These are phyloP conservation scores for Ectobius pallidus DNA, from an alignment of 2,888 invertebrate species.

Conservation along the genomic window DNA sequence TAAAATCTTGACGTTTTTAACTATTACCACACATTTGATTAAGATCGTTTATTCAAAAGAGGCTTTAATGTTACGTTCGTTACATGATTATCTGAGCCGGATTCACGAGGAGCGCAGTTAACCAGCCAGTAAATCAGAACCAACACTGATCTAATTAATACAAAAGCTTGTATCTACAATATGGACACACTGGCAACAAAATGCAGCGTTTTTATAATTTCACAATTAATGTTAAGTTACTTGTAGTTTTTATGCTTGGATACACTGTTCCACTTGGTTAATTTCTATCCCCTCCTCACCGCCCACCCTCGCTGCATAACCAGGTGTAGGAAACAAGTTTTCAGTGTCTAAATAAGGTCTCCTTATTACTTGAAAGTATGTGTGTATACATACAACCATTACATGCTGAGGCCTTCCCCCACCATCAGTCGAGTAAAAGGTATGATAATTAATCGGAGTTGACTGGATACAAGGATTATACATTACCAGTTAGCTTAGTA, in stretches of 20 bases:
- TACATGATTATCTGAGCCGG: no score
- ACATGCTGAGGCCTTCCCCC: not conserved
- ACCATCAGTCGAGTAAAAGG: slow-evolving; percentile 19
- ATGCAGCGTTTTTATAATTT: not conserved
- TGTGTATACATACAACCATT: not conserved
- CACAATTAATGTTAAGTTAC: no score
- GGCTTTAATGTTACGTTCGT: no score
- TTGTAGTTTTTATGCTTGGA: not conserved
- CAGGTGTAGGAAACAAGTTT: not conserved
- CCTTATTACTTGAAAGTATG: not conserved
- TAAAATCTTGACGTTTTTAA: no score
- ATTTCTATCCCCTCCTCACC: not conserved
- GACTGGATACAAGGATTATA: slow-evolving; percentile 40
- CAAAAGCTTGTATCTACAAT: not conserved
- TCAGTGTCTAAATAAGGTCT: not conserved
- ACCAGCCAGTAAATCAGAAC: no score
- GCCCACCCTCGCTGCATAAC: not conserved
- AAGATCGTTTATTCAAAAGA: no score
- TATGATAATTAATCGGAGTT: slow-evolving; percentile 38
- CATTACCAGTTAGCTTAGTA: slow-evolving; percentile 35
- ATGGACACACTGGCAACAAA: not conserved
- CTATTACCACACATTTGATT: no score
- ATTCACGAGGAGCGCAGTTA: no score
- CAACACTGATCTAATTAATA: not conserved
- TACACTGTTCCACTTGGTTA: slow-evolving; percentile 3